Base-by-base conservation (phyloP, 2,888 invertebrate genomes). In the Spialia ferax region DNA sequence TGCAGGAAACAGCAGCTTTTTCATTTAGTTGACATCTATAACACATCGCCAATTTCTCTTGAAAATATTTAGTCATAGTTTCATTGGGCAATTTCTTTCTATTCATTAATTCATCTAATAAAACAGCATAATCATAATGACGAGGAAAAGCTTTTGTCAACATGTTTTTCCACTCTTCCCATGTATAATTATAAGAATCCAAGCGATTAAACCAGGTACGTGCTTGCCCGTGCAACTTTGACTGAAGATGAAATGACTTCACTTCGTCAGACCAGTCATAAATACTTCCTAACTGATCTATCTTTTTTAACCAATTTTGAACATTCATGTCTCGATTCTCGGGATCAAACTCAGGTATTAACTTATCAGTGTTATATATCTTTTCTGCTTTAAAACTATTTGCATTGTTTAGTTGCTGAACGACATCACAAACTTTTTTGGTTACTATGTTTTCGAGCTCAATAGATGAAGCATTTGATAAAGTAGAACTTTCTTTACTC, bases 161-260 rank as follows among this genome's bases (percentile, higher is more conserved):
- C 18, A 52, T 23, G 0, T 1, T 2, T 35, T 62, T 62, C 52
- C 62, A 52, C 4, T 62, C 15, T 11, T 20, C 10, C 62, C 62
- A 62, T 1, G 62, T 23, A 11, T 22, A 4, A n/a, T 42, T 23
- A 8, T 62, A 62, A 1, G 6, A 1, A n/a, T 52, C 38, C 10
- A 62, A 23, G 0, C 52, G 35, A 15, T 78, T 74, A 54, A 74
- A 78, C 78, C 79, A 79, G 7, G 69, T 63, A 2, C 74, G 67
- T 0, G 79, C 78, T 15, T 73, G 61, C 2, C 79, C 79, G 1
- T 72, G 68, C 10, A 80, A 52, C 1, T 71, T 70, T 4, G 68
- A 60, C 54, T 74, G 76, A 72, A 76, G 73, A 2, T 70, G 29
- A 15, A 72, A 73, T 10, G 15, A 20, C 10, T 65, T 55, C 22